Percentiles rank a stretch among this genome's conserved stretches.
Evolutionary conservation across 1,140 invertebrate genomes (phyloP).

Genomic region (Panonychus citri): DNA sequence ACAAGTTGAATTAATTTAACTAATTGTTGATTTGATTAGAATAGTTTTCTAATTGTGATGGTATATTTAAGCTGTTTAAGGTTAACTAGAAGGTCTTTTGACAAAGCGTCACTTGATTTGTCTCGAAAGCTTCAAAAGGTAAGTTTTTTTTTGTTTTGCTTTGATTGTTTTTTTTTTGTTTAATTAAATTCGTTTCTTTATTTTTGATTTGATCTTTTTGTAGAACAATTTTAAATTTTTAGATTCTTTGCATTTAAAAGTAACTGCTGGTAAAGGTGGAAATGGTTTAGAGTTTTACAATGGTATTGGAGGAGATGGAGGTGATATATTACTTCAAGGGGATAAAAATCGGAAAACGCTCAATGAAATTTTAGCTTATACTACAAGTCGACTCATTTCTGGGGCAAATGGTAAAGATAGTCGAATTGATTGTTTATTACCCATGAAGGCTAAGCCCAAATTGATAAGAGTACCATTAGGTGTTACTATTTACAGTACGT

Average conservation of each 20-base stretch:
- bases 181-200: too few relatives aligned
- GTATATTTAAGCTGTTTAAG: too few relatives aligned
- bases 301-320: constrained; percentile 59
- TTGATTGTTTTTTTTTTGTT: too few relatives aligned
- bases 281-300: constrained; percentile 49
- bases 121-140: too few relatives aligned
- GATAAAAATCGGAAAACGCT: constrained; percentile 29
- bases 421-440: constrained; percentile 41
- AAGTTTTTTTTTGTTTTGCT: too few relatives aligned
- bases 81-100: too few relatives aligned
- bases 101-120: too few relatives aligned
- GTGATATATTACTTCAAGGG: constrained; percentile 46
- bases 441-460: constrained; percentile 38
- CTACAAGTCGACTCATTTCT: constrained; percentile 21
- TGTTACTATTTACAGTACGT: constrained; percentile 38
- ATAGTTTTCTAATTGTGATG: too few relatives aligned
- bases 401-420: constrained; percentile 43
- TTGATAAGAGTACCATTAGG: constrained; percentile 50
- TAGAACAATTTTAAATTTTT: not conserved
- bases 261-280: constrained; percentile 48
- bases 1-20: too few relatives aligned
- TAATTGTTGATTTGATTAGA: too few relatives aligned
- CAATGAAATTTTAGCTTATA: constrained; percentile 17
- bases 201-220: too few relatives aligned
- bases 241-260: constrained; percentile 35